Evolutionary conservation across 1,140 invertebrate genomes (phyloP).

Genomic region (Bicyclus anynana): DNA sequence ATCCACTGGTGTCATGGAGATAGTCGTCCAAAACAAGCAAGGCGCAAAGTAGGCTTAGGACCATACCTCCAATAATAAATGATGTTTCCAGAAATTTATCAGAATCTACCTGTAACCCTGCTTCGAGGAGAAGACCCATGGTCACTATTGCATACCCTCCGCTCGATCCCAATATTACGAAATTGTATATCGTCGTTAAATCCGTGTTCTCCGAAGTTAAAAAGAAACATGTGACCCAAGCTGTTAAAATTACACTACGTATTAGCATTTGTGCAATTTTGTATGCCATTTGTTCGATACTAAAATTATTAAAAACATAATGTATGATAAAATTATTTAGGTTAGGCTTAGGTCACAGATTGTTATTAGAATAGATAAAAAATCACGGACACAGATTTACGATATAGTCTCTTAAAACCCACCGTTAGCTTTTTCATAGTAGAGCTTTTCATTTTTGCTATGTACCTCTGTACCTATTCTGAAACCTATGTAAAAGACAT

Average conservation of each 20-base stretch:
- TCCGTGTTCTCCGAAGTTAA: slow-evolving; percentile 40
- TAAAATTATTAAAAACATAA: not conserved
- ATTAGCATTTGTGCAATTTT: slow-evolving; percentile 46
- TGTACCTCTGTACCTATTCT: too few relatives aligned
- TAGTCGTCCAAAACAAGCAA: slow-evolving; percentile 36
- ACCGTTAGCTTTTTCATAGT: too few relatives aligned
- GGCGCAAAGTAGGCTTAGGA: slow-evolving; percentile 34
- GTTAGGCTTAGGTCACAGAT: too few relatives aligned
- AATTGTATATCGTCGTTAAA: slow-evolving; percentile 32
- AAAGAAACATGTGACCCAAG: slow-evolving; percentile 40
- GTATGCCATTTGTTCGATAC: slow-evolving; percentile 25
- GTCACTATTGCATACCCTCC: slow-evolving; percentile 39
- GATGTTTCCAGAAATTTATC: slow-evolving; percentile 35
- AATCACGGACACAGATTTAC: too few relatives aligned
- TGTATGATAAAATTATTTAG: too few relatives aligned
- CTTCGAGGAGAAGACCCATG: slow-evolving; percentile 44
- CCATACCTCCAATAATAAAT: slow-evolving; percentile 32
- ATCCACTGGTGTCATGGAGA: slow-evolving; percentile 13
- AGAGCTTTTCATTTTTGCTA: too few relatives aligned
- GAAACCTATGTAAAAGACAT: too few relatives aligned
- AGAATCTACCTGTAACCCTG: slow-evolving; percentile 34
- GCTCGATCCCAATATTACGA: slow-evolving; percentile 46
- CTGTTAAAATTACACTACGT: slow-evolving; percentile 31
- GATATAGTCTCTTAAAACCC: too few relatives aligned
- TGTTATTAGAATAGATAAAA: too few relatives aligned